Conservation (phyloP, 2,888 invertebrate genomes). For the Pachycephus smyrnensis region DNA sequence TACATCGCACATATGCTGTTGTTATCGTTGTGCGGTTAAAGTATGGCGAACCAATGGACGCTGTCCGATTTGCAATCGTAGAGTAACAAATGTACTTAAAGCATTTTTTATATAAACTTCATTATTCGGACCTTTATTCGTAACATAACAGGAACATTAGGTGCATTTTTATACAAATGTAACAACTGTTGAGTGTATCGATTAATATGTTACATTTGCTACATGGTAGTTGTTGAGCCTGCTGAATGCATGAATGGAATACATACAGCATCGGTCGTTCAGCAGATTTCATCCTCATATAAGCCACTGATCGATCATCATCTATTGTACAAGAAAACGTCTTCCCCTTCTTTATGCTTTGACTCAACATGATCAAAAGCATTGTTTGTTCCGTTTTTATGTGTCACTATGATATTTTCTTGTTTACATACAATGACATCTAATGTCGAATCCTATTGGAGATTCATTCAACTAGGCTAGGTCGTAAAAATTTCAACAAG, state of each 20-base stretch:
- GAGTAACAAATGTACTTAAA: slow-evolving; percentile 75
- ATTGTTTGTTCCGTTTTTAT: neutral
- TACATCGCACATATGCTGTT: slow-evolving; percentile 77
- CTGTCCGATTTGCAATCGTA: slow-evolving; percentile 79
- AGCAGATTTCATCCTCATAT: too few relatives aligned
- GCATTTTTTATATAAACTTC: slow-evolving; percentile 65
- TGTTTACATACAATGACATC: neutral
- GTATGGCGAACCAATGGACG: slow-evolving; percentile 74
- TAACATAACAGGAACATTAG: neutral
- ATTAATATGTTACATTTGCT: neutral
- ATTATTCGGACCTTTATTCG: neutral
- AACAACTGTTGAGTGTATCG: neutral
- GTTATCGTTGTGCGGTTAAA: slow-evolving; percentile 77
- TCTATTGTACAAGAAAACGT: neutral
- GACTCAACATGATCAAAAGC: neutral
- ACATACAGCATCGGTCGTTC: too few relatives aligned
- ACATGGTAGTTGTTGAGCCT: neutral
- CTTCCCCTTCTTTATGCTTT: neutral
- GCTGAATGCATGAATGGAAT: too few relatives aligned
- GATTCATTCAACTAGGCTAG: neutral
- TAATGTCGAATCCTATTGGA: neutral
- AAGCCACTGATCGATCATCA: neutral
- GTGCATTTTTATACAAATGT: neutral
- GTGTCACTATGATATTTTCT: neutral
- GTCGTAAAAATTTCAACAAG: neutral